Base-by-base conservation (phyloP, 2,888 invertebrate species). In the Drosophila recens region DNA sequence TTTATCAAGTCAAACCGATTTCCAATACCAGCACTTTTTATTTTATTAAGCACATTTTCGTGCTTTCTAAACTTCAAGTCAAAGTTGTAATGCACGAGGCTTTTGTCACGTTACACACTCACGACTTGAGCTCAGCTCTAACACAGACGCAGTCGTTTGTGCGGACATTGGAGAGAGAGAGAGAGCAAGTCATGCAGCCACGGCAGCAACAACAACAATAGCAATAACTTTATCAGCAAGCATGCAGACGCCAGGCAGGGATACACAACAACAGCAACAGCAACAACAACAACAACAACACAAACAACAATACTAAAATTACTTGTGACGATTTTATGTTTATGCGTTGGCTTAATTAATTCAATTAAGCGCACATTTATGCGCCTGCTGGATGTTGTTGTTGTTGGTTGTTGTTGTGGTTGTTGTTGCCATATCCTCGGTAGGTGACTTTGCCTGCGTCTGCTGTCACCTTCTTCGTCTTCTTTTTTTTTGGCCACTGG, bases 311-410 rank as follows among this genome's bases (percentile, higher is more conserved):
- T 67, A 80, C 43, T 56, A 67, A 63, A 80, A 82, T 82, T 82
- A 68, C 72, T 85, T 82, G 82, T 82, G 82, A 82, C 83, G 83
- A 81, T 85, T 83, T 83, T 83, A 83, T 83, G 82, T 79, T 83
- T 83, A 83, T 86, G 82, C 86, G 81, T 81, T 83, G 83, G 74
- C 86, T 83, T 83, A 83, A 83, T 83, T 83, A 83, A 86, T 83
- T 83, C 82, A 86, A 83, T 83, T 86, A 83, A 76, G 83, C 86
- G 81, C 82, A 76, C 86, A 85, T 86, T 83, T 83, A 83, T 83
- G 83, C 75, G 71, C 62, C 66, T 54, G 62, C 52, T 42, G 66
- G 23, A 23, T 67, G 65, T 40, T 42, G 15, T n/a, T n/a, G 17
- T 20, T 53, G 38, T 45, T 53, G 46, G 9, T n/a, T 48, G 38